Conservation (phyloP, 2,113 vertebrate genomes). For the Hymenochirus boettgeri region DNA sequence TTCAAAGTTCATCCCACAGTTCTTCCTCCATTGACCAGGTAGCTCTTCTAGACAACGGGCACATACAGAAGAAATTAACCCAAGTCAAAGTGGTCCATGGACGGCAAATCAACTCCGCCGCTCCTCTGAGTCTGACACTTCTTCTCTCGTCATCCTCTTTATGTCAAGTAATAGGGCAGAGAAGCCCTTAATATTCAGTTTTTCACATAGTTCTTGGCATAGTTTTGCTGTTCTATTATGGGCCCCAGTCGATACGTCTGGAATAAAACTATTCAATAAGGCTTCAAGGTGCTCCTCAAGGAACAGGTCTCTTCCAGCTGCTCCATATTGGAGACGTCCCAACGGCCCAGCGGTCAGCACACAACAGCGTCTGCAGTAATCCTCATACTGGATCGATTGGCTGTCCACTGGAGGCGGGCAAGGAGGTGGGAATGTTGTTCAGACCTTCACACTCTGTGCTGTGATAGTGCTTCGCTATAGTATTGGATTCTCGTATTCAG, state of each 20-base stretch:
- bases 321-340: slow-evolving; percentile 67
- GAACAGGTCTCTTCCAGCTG: slow-evolving; percentile 92
- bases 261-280: slow-evolving; percentile 77
- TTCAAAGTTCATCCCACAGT: slow-evolving; percentile 93
- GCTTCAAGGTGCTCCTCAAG: slow-evolving; percentile 80
- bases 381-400: slow-evolving; percentile 73
- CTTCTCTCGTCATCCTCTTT: slow-evolving; percentile 39
- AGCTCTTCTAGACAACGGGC: slow-evolving; percentile 77
- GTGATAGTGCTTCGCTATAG: slow-evolving; percentile 63
- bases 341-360: slow-evolving; percentile 64
- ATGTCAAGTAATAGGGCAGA: slow-evolving; percentile 66
- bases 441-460: slow-evolving; percentile 70
- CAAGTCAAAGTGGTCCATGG: slow-evolving; percentile 76
- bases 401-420: slow-evolving; percentile 73
- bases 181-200: slow-evolving; percentile 74
- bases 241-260: slow-evolving; percentile 57
- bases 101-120: slow-evolving; percentile 48
- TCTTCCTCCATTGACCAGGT: slow-evolving; percentile 71
- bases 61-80: slow-evolving; percentile 67
- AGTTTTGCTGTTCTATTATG: slow-evolving; percentile 69
- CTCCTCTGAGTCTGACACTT: slow-evolving; percentile 55
- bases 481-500: slow-evolving; percentile 66
- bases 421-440: slow-evolving; percentile 61
- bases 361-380: slow-evolving; percentile 84
- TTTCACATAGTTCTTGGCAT: slow-evolving; percentile 67